A percentile compares a stretch with the other conserved stretches of the same genome.
phyloP scores from a whole-genome alignment of 2,113 vertebrate genomes.

The Chionodraco myersi region DNA sequence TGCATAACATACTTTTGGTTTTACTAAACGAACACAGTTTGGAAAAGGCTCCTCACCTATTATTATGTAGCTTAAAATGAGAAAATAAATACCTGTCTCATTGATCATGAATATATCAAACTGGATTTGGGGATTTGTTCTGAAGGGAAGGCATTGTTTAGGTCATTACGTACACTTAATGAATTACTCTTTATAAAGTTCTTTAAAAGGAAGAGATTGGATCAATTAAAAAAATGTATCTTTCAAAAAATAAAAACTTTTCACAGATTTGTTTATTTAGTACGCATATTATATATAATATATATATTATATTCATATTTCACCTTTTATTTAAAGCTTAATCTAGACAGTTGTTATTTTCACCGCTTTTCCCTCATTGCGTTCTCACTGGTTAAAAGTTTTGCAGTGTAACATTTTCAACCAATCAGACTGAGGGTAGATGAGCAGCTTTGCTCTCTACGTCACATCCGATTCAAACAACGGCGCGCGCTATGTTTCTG shows the following conservation, averaged over 20 bases:
- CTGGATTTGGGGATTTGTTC: background rate
- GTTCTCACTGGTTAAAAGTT: background rate
- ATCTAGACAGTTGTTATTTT: slow-evolving; percentile 12
- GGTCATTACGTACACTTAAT: background rate
- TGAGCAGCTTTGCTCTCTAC: background rate
- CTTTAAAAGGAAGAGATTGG: background rate
- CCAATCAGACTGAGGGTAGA: slow-evolving; percentile 31
- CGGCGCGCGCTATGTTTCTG: slow-evolving; percentile 42
- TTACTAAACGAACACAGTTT: background rate
- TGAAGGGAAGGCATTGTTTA: background rate
- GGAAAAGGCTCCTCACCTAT: background rate
- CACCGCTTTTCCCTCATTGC: background rate
- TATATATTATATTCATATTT: background rate
- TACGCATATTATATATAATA: background rate
- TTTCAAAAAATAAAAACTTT: too few species aligned
- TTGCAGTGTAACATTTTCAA: background rate
- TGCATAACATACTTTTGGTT: background rate
- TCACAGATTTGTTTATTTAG: too few species aligned
- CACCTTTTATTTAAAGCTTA: too few species aligned
- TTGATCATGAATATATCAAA: background rate
- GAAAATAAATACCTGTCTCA: background rate
- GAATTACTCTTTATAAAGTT: background rate
- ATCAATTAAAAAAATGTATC: too few species aligned
- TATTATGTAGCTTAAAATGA: background rate
- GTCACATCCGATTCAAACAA: slow-evolving; percentile 62